phyloP scores from a whole-genome alignment of 2,888 invertebrate species.

The Phengaris alcon region DNA sequence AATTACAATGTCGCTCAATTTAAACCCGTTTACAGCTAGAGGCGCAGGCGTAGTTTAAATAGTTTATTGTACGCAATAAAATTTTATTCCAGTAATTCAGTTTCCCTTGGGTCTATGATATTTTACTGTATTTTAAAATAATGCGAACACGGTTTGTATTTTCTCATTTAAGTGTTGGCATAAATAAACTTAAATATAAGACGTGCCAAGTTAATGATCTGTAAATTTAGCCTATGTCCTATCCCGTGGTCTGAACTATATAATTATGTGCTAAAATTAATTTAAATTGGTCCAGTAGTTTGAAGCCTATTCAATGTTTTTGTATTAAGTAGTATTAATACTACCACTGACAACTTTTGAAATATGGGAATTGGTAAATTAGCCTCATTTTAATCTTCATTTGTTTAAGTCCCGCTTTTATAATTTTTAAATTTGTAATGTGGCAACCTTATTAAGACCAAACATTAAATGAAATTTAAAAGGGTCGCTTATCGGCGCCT shows the following conservation, averaged over 20 bases:
- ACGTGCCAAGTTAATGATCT: neutral
- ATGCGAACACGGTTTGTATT: conserved; percentile 8
- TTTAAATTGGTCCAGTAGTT: no score
- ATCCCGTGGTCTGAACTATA: no score
- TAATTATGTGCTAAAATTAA: no score
- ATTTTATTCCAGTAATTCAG: conserved; percentile 18
- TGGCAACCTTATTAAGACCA: conserved; percentile 6
- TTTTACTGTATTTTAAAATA: conserved; percentile 7
- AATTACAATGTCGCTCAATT: conserved; percentile 10
- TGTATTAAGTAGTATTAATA: no score
- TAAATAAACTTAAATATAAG: neutral
- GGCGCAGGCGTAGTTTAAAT: conserved; percentile 18
- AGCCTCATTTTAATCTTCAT: neutral
- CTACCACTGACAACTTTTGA: no score
- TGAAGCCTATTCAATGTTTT: no score
- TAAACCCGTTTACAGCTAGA: conserved; percentile 18
- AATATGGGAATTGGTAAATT: neutral
- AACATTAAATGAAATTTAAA: conserved; percentile 41
- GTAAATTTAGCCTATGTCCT: no score
- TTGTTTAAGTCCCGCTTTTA: neutral
- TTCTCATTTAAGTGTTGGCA: neutral
- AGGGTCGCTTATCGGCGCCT: conserved; percentile 41
- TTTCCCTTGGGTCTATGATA: conserved; percentile 18
- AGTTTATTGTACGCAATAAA: conserved; percentile 17
- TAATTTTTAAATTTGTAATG: neutral